A percentile compares a stretch with the other conserved stretches of the same genome.
Evolutionary conservation across 2,797 vertebrate genomes (phyloP).

Genomic region (Takifugu ocellatus): DNA sequence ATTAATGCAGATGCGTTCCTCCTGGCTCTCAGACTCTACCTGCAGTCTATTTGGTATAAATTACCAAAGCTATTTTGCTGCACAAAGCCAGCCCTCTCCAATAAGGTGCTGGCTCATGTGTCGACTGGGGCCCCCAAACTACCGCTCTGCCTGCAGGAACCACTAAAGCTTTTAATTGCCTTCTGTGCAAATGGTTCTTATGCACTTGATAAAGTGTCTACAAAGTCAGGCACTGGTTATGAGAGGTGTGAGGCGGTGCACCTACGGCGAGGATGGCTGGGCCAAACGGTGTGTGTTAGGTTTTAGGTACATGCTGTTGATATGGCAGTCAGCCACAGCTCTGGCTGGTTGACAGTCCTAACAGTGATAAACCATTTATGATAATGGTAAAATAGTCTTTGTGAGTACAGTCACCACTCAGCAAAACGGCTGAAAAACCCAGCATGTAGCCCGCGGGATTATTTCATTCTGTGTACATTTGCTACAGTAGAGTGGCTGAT

Average conservation of each 20-base stretch:
- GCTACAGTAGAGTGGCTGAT: constrained; percentile 69
- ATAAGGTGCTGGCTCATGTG: constrained; percentile 95
- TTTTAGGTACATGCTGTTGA: constrained; percentile 11
- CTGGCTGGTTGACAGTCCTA: too few species aligned
- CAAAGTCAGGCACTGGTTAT: constrained; percentile 66
- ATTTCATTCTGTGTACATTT: constrained; percentile 64
- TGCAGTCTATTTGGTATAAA: constrained; percentile 92
- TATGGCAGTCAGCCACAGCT: too few species aligned
- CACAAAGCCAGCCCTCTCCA: constrained; percentile 86
- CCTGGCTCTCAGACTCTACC: constrained; percentile 82
- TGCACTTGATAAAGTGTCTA: constrained; percentile 80
- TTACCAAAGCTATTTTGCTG: constrained; percentile 91
- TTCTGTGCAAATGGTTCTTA: constrained; percentile 96
- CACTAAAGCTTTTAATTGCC: constrained; percentile 99
- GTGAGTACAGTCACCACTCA: constrained; percentile 49
- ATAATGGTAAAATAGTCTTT: constrained; percentile 56
- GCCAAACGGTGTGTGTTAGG: constrained; percentile 16
- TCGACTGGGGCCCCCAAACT: constrained; percentile 92
- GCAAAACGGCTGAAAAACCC: constrained; percentile 56
- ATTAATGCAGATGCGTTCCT: constrained; percentile 86
- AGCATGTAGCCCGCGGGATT: constrained; percentile 50
- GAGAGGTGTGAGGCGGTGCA: constrained; percentile 54
- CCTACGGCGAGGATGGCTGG: constrained; percentile 28
- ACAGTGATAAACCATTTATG: constrained; percentile 25
- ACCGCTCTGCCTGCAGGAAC: constrained; percentile 94